Conservation (phyloP, 2,888 invertebrate species). For the Luperina nickerlii region DNA sequence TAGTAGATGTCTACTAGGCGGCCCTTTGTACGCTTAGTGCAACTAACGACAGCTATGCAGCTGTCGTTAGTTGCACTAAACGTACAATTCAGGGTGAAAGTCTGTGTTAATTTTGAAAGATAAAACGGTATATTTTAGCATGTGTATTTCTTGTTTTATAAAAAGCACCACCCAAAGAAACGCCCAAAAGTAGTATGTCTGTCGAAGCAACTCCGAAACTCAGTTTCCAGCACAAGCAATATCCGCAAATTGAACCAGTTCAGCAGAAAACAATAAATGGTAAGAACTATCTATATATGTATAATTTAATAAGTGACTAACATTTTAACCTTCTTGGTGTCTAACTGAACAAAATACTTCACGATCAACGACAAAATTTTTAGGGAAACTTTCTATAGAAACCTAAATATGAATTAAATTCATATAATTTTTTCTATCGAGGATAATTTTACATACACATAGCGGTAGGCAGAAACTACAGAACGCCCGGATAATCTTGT, state of each 20-base stretch:
- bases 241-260: slow-evolving; percentile 25
- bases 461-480: neutral
- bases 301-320: neutral
- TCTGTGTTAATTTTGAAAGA: neutral
- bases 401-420: neutral
- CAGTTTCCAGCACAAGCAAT: slow-evolving; percentile 47
- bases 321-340: neutral
- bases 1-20: too few species aligned
- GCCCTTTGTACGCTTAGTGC: too few species aligned
- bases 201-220: slow-evolving; percentile 37
- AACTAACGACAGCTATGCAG: too few species aligned
- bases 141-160: neutral
- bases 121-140: neutral
- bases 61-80: too few species aligned
- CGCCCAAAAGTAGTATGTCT: slow-evolving; percentile 15
- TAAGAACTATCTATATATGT: slow-evolving; percentile 28
- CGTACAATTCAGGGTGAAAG: too few species aligned
- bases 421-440: neutral
- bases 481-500: neutral
- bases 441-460: neutral
- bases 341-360: neutral
- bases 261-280: slow-evolving; percentile 41
- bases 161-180: slow-evolving; percentile 22
- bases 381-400: neutral
- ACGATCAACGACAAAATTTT: neutral